Evolutionary conservation across 2,888 invertebrate genomes (phyloP), one percentile per base, ranked within the genome.

Genomic region (Rhimphoctona megacephalus): DNA sequence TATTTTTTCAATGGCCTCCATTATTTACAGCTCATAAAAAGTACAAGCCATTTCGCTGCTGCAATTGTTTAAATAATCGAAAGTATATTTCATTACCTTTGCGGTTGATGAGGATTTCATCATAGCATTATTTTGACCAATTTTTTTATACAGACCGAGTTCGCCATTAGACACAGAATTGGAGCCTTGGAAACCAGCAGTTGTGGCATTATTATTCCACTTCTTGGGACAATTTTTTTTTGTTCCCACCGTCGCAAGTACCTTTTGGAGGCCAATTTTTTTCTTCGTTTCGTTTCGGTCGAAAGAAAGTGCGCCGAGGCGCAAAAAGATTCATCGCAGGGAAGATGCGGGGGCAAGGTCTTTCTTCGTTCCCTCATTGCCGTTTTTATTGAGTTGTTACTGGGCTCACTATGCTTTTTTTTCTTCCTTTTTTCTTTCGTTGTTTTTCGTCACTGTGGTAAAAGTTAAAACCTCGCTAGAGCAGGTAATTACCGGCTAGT

Each of bases 401-500:
- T 61, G 61, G 43, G 46, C n/a, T 74, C 57, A 22, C 57, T 25
- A 4, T 2, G 1, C 1, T 25, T 22, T 43, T 22, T 61, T 43
- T 57, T 19, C 8, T 61, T 72, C 36, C 25, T 39, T 46, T 61
- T 66, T 69, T 61, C 61, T 79, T 54, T 72, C 33, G 25, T n/a
- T 43, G 69, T 19, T 64, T 6, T 73, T 43, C 73, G 80, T 80
- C 70, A 72, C 70, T 61, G 39, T 57, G 78, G 52, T 19, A 17
- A 36, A 67, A 70, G 30, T 25, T 57, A 30, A 61, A 61, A 30
- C 30, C 30, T 61, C 43, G 54, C 69, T 33, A 46, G 57, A 84
- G 72, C 73, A 61, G 69, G 72, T 81, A 84, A 86, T 86, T 86
- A 86, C 73, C 73, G 36, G 57, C 72, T 81, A 81, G 84, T 86